Percentiles rank a stretch among this genome's conserved stretches.
These are phyloP conservation scores for Heliconius cydno DNA, from an alignment of 2,888 invertebrate species.

Conservation along the genomic window DNA sequence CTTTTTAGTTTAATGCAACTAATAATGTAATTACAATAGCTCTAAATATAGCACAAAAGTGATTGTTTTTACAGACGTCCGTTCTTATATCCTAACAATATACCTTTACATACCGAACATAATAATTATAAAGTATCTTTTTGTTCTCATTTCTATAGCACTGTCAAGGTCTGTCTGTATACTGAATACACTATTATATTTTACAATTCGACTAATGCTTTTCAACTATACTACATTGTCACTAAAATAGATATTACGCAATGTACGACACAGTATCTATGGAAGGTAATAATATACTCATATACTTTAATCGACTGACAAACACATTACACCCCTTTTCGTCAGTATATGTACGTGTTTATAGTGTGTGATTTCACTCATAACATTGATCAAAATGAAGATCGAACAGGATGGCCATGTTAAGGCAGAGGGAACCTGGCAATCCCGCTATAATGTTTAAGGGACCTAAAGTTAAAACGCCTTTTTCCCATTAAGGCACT, in stretches of 20 bases:
- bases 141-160: conserved; percentile 1
- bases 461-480: too few species aligned
- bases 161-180: conserved; percentile 4
- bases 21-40: neutral
- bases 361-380: too few species aligned
- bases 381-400: too few species aligned
- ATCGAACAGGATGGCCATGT: too few species aligned
- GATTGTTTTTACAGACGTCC: neutral
- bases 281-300: neutral
- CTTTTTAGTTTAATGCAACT: neutral
- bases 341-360: too few species aligned
- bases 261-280: neutral
- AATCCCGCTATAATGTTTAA: too few species aligned
- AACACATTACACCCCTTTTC: too few species aligned
- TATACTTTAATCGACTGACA: too few species aligned
- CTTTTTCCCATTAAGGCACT: too few species aligned
- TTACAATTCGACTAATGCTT: neutral
- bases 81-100: neutral
- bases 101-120: neutral
- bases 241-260: conserved; percentile 8
- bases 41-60: neutral
- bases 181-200: conserved; percentile 2
- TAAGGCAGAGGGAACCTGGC: too few species aligned
- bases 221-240: conserved; percentile 4
- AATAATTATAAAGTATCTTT: neutral